Percentiles rank a stretch among this genome's conserved stretches.
Evolutionary conservation across 1,140 invertebrate species (phyloP).

Genomic region (Anadara kagoshimensis): DNA sequence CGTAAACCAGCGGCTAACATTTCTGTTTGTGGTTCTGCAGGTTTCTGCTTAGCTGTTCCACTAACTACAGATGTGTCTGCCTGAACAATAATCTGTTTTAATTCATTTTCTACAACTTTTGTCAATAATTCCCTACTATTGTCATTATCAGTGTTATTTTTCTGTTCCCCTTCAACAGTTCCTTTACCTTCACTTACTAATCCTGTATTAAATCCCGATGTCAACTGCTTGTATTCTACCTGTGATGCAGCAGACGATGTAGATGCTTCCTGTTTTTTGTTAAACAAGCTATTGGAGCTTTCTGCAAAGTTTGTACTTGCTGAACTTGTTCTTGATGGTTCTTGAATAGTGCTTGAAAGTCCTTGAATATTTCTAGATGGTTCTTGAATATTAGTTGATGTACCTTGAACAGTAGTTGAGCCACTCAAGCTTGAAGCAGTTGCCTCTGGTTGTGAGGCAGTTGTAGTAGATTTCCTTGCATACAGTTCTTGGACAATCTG

Average conservation of each 20-base stretch:
- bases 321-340: too few species aligned
- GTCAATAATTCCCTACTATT: neutral
- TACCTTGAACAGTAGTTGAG: neutral
- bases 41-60: neutral
- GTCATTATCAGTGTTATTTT: constrained; percentile 1
- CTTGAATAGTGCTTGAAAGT: neutral
- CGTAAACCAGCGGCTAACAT: neutral
- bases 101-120: constrained; percentile 7
- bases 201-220: neutral
- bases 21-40: neutral
- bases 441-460: neutral
- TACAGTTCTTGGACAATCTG: constrained; percentile 2
- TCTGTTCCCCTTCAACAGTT: neutral
- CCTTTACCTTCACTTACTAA: neutral
- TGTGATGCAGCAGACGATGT: neutral
- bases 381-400: neutral
- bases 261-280: neutral
- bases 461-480: neutral
- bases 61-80: constrained; percentile 9
- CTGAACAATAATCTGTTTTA: constrained; percentile 6
- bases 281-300: constrained; percentile 1
- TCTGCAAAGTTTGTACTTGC: too few species aligned
- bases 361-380: neutral
- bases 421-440: neutral
- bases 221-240: neutral